Base-by-base conservation (phyloP, 2,113 vertebrate species). In the Anhinga rufa region DNA sequence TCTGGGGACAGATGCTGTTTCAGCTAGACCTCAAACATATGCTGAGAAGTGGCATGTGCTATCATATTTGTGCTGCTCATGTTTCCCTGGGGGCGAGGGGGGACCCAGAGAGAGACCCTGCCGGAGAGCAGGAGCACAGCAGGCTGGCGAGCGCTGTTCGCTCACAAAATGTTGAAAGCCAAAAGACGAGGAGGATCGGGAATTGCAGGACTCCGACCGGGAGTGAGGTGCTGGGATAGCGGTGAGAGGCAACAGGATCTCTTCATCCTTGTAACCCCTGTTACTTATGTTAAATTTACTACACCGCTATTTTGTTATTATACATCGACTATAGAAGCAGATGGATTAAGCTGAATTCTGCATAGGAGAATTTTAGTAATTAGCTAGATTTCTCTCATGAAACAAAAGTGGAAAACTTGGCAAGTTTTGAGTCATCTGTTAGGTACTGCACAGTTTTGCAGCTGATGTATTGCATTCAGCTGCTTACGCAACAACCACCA, bases 161-260 rank as follows among this genome's bases (percentile, higher is more conserved):
- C 48, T 20, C 62, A 55, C 79, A 75, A 5, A 51, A 55, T 1
- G 34, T 18, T 38, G 17, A 34, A 6, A 26, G 18, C 15, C 71
- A n/a, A 16, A 44, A 54, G 42, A 20, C 7, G 25, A 49, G 51
- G 25, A 9, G 66, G 79, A 48, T 32, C 3, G 1, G 64, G 42
- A 42, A 28, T 1, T 1, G 6, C 38, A 71, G 38, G 20, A 40
- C 12, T 48, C 34, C 0, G 1, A 29, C 19, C 1, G 0, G n/a
- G 52, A 68, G 62, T 0, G 19, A 36, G 12, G 80, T 17, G 52
- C 31, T 28, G 71, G 46, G 52, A 46, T 2, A 26, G 34, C 10
- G 2, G 42, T 12, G 7, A 72, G 71, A 51, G 61, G 68, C 28
- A 60, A 62, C 7, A 42, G 55, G 2, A 61, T 34, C 51, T 65